Percentiles rank a stretch among this genome's conserved stretches.
phyloP scores from a whole-genome alignment of 2,797 vertebrate species.

The Rhynchotus rufescens region DNA sequence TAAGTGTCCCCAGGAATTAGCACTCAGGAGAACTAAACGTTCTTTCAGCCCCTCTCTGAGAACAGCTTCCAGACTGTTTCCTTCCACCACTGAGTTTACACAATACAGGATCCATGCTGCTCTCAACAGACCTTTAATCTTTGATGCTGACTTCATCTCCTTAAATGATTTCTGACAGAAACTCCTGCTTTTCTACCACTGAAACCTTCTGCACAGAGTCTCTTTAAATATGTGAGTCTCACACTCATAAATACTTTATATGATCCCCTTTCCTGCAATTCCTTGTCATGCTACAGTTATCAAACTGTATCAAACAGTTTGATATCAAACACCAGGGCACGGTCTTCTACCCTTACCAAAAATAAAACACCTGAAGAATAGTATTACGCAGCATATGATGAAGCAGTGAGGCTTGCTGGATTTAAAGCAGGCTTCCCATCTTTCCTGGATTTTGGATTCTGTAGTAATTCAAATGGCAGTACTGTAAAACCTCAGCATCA shows the following conservation, averaged over 20 bases:
- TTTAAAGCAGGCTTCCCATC: neutral
- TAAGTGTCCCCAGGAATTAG: constrained; percentile 3
- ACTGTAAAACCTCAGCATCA: neutral
- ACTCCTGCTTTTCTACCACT: neutral
- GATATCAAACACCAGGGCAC: neutral
- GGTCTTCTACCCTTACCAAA: neutral
- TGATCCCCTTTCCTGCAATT: neutral
- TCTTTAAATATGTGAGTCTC: neutral
- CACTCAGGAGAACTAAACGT: constrained; percentile 30
- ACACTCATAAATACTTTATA: neutral
- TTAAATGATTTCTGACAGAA: neutral
- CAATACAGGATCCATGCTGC: neutral
- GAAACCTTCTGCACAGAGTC: neutral
- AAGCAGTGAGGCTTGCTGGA: neutral
- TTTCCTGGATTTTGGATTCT: neutral
- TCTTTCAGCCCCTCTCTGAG: constrained; percentile 25
- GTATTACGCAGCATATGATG: neutral
- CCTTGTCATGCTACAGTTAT: neutral
- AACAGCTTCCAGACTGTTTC: constrained; percentile 26
- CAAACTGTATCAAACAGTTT: too few relatives aligned
- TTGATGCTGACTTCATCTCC: neutral
- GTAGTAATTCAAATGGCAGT: neutral
- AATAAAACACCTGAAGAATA: neutral
- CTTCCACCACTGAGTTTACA: neutral
- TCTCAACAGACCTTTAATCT: constrained; percentile 12